Percentiles rank a stretch among this genome's conserved stretches.
Evolutionary conservation across 2,888 invertebrate genomes (phyloP).

Genomic region (Caenorhabditis sinica): DNA sequence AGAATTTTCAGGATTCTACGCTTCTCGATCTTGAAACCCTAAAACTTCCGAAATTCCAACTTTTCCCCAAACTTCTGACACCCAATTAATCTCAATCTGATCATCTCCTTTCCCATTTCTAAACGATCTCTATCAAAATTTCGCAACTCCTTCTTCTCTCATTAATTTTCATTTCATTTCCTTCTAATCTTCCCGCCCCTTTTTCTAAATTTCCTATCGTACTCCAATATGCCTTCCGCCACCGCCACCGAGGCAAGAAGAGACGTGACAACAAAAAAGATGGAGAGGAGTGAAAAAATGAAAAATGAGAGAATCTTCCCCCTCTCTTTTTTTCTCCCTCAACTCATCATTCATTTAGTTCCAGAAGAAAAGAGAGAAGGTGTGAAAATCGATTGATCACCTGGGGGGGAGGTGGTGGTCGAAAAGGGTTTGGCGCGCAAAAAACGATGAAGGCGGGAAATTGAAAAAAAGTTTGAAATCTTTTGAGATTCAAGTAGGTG

Average conservation of each 20-base stretch:
- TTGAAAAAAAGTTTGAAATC: background rate
- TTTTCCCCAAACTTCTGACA: too few species aligned
- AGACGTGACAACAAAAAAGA: background rate
- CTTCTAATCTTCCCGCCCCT: background rate
- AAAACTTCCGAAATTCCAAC: background rate
- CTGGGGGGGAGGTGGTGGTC: background rate
- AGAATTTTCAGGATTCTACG: too few species aligned
- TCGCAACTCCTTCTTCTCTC: background rate
- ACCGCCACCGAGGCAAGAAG: background rate
- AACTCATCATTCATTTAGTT: slow-evolving; percentile 16
- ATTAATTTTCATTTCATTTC: slow-evolving; percentile 31
- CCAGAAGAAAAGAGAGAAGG: slow-evolving; percentile 22
- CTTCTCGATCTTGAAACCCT: background rate
- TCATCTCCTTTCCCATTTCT: background rate
- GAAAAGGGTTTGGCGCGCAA: slow-evolving; percentile 1
- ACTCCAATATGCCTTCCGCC: too few species aligned
- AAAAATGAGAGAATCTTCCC: slow-evolving; percentile 26
- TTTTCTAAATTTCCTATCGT: background rate
- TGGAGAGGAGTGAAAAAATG: slow-evolving; percentile 7
- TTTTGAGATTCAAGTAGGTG: too few species aligned
- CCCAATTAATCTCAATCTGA: slow-evolving; percentile 24
- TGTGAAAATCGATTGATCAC: slow-evolving; percentile 33
- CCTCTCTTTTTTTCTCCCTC: slow-evolving; percentile 29
- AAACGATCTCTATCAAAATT: background rate
- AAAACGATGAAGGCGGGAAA: background rate